Percentiles rank a stretch among this genome's conserved stretches.
phyloP scores from a whole-genome alignment of 2,797 vertebrate genomes.

The Muraenolepis orangiensis region DNA sequence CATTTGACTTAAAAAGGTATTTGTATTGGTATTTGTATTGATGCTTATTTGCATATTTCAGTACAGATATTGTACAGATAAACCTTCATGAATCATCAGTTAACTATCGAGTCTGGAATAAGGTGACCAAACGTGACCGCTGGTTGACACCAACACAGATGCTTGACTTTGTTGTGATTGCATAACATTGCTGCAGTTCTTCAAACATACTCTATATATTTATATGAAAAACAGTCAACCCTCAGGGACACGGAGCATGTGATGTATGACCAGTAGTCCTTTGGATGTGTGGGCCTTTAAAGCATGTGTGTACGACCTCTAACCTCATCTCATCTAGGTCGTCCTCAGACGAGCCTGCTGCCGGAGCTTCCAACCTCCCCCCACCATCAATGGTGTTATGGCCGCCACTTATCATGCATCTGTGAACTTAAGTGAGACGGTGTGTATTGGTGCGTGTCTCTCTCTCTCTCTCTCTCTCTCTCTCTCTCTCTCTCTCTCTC shows the following conservation, averaged over 20 bases:
- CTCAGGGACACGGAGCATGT: constrained; percentile 23
- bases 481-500: background rate
- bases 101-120: background rate
- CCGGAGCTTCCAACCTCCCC: too few relatives aligned
- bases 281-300: constrained; percentile 39
- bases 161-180: constrained; percentile 47
- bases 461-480: background rate
- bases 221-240: background rate
- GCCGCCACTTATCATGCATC: constrained; percentile 23
- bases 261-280: constrained; percentile 52
- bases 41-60: too few relatives aligned
- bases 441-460: background rate
- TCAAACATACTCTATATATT: background rate
- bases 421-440: constrained; percentile 13
- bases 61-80: background rate
- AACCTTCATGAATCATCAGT: background rate
- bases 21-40: too few relatives aligned
- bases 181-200: background rate
- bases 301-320: constrained; percentile 52
- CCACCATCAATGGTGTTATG: constrained; percentile 20
- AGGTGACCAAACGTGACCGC: constrained; percentile 33
- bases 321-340: too few relatives aligned
- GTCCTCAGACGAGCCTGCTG: too few relatives aligned
- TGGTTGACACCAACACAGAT: constrained; percentile 33
- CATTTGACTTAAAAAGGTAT: too few relatives aligned